Evolutionary conservation across 2,888 invertebrate genomes (phyloP).

Genomic region (Dysmachus trigonus): DNA sequence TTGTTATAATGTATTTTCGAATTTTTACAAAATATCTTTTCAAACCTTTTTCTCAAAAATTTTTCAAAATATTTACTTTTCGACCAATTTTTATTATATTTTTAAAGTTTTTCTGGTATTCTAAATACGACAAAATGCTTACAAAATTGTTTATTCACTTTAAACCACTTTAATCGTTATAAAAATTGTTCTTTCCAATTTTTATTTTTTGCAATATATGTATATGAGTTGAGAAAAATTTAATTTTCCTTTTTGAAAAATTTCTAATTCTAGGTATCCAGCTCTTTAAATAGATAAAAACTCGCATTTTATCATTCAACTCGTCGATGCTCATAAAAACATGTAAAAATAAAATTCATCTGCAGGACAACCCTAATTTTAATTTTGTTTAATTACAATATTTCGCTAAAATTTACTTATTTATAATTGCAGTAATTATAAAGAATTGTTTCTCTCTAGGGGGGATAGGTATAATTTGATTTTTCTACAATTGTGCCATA

Average conservation of each 20-base stretch:
- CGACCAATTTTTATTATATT: background rate
- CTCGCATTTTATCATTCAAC: background rate
- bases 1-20: background rate
- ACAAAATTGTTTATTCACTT: background rate
- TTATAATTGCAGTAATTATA: background rate
- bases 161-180: background rate
- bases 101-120: background rate
- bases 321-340: constrained; percentile 8
- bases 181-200: background rate
- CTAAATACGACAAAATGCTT: background rate
- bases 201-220: background rate
- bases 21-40: background rate
- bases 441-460: background rate
- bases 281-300: background rate
- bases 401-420: background rate
- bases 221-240: background rate
- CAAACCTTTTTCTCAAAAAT: background rate
- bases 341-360: constrained; percentile 28
- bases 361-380: background rate
- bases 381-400: background rate
- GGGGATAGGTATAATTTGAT: background rate
- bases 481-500: constrained; percentile 36
- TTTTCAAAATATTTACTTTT: background rate
- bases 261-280: background rate
- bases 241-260: background rate